Evolutionary conservation across 2,888 invertebrate species (phyloP), one percentile per base, ranked within the genome.

Genomic region (Leptinotarsa tumamoca): DNA sequence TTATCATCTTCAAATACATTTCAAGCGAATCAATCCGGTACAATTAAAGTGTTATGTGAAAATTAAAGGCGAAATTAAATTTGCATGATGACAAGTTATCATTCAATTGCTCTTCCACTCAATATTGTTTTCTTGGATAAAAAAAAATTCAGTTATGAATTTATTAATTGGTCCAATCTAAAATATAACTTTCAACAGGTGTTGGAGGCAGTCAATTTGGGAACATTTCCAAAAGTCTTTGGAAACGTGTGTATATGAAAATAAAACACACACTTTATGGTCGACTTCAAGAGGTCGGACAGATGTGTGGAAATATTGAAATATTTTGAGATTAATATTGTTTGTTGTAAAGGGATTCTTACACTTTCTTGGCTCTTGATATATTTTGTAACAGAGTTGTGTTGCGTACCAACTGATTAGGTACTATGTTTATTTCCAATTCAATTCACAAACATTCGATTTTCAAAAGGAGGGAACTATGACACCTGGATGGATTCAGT

Each of bases 171-270:
- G 10, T 0, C 43, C 43, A 43, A 43, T 43, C 43, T 10, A 10
- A 43, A 43, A 10, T 43, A 52, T 52, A 0, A n/a, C 2, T 52
- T 17, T 52, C 4, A 52, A n/a, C 5, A 52, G 15, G 52, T 15
- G 77, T 74, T 18, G 77, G 73, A 21, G 73, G 74, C 49, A 61
- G 15, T 5, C 74, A 72, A 72, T 69, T 43, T 66, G 67, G 72
- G 67, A 77, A n/a, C 68, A 52, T 54, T 74, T 72, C 68, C 63
- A 72, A 61, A 74, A 72, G 68, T 4, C 14, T 58, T 52, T 50
- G 52, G 49, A 68, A 68, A 72, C 14, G 67, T 70, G 15, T 27
- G 3, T 17, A 4, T 43, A 33, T 17, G n/a, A 63, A 18, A 63
- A 43, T 10, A 27, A 63, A 63, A 63, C 33, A 33, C 2, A 58